Evolutionary conservation across 2,888 invertebrate species (phyloP).

Genomic region (Scaeva pyrastri): DNA sequence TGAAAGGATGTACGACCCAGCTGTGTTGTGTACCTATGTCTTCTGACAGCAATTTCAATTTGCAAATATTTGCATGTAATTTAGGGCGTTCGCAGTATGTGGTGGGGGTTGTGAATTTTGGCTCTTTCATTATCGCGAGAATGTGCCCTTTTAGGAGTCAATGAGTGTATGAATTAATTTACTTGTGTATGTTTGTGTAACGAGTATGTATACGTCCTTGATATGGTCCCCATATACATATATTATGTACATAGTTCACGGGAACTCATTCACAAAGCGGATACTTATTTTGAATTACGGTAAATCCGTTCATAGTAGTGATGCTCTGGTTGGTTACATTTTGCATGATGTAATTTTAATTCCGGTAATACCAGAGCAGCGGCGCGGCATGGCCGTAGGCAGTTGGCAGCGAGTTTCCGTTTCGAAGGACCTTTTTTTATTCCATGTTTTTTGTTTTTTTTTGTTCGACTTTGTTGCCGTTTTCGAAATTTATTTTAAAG

Average conservation of each 20-base stretch:
- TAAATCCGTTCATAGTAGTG: slow-evolving; percentile 22
- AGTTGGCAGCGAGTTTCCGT: neutral
- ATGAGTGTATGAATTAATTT: slow-evolving; percentile 52
- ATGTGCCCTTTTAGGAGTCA: slow-evolving; percentile 38
- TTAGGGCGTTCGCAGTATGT: slow-evolving; percentile 25
- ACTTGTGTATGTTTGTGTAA: neutral
- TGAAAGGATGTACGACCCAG: neutral
- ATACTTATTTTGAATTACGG: slow-evolving; percentile 32
- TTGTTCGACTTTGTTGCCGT: neutral
- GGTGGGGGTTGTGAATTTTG: neutral
- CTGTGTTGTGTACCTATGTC: neutral
- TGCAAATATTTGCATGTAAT: slow-evolving; percentile 68
- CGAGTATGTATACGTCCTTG: neutral
- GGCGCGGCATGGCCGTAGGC: neutral
- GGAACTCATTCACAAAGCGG: slow-evolving; percentile 34
- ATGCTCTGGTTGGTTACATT: neutral
- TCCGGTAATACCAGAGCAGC: neutral
- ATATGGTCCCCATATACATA: neutral
- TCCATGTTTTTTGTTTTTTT: neutral
- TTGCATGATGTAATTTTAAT: slow-evolving; percentile 45
- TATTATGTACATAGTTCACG: neutral
- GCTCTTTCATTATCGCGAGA: slow-evolving; percentile 2
- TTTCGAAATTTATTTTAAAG: slow-evolving; percentile 18
- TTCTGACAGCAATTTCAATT: slow-evolving; percentile 60
- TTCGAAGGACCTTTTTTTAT: slow-evolving; percentile 8